Evolutionary conservation across 2,797 vertebrate genomes (phyloP), one percentile per base, ranked within the genome.

Genomic region (Acanthurus lineatus): DNA sequence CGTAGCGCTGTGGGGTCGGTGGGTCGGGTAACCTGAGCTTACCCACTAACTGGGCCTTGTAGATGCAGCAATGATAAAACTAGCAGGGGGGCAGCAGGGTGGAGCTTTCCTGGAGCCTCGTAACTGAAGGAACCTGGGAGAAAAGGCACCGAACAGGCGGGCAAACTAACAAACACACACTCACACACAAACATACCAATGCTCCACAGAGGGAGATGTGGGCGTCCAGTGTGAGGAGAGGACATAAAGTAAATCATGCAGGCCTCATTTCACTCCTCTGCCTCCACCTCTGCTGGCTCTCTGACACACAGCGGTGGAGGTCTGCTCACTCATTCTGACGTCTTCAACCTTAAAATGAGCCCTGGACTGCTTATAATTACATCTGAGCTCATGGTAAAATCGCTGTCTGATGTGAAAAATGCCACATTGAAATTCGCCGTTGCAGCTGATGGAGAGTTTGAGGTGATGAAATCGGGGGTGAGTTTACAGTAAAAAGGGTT

Each of bases 1-100:
- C 35, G 57, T 77, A 40, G 91, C 22, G 77, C 73, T 8, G 10
- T 45, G 51, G 84, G 88, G 89, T 91, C 85, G 77, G 69, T 52
- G 81, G 84, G 86, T 90, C 78, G 19, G 79, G 94, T 90, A 95
- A 95, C 90, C 78, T 65, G 91, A 95, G 86, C 91, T 82, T 52
- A 69, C 78, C 80, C 74, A 60, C 81, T 78, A 86, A 89, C 89
- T 72, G 76, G 71, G 82, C 76, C 69, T 84, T 81, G 76, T 92
- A 93, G 92, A 93, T 93, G 80, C 64, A 89, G 84, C 84, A 69
- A 84, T 83, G 83, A 77, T 92, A 78, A 88, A 92, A 88, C 82
- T 83, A 81, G 85, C 78, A 79, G 32, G 88, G 88, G 76, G 82
- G 82, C 54, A 73, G 32, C 81, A 65, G 76, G 79, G 69, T 85